phyloP scores from a whole-genome alignment of 1,140 invertebrate species.

The Procambarus virginalis region DNA sequence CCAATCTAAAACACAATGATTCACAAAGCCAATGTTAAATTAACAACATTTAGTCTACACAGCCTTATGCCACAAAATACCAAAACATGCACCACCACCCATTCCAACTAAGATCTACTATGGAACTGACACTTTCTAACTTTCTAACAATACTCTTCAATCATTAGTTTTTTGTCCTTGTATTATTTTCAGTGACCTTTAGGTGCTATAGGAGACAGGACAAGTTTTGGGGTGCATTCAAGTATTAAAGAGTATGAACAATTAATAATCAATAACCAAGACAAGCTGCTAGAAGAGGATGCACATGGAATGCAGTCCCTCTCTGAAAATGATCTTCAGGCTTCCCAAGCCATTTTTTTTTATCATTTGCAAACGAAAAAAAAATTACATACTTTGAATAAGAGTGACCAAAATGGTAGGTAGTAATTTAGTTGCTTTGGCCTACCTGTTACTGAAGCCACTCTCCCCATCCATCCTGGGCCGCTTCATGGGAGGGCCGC shows the following conservation, averaged over 20 bases:
- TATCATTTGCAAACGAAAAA: conserved; percentile 16
- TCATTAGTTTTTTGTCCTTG: background rate
- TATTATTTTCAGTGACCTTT: conserved; percentile 25
- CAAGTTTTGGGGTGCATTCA: conserved; percentile 36
- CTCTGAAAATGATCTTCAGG: background rate
- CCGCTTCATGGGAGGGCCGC: conserved; percentile 65
- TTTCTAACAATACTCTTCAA: conserved; percentile 22
- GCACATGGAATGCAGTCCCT: background rate
- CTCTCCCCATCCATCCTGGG: conserved; percentile 64
- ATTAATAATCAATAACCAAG: background rate
- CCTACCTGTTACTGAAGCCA: conserved; percentile 65
- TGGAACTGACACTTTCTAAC: conserved; percentile 55
- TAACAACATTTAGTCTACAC: conserved; percentile 2
- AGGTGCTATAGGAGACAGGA: conserved; percentile 35
- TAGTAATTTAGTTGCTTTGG: conserved; percentile 12
- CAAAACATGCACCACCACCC: conserved; percentile 39
- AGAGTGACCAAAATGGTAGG: conserved; percentile 27
- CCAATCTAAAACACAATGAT: background rate
- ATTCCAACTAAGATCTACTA: background rate
- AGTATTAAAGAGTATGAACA: background rate
- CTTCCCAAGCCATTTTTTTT: conserved; percentile 9
- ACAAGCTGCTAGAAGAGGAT: conserved; percentile 5
- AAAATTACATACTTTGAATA: background rate
- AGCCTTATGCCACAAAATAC: conserved; percentile 4
- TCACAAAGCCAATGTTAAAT: background rate